Percentiles rank a stretch among this genome's conserved stretches.
These are phyloP conservation scores for Phenganax stokvisi DNA, from an alignment of 92 coral and sea anemone species.

Conservation along the genomic window DNA sequence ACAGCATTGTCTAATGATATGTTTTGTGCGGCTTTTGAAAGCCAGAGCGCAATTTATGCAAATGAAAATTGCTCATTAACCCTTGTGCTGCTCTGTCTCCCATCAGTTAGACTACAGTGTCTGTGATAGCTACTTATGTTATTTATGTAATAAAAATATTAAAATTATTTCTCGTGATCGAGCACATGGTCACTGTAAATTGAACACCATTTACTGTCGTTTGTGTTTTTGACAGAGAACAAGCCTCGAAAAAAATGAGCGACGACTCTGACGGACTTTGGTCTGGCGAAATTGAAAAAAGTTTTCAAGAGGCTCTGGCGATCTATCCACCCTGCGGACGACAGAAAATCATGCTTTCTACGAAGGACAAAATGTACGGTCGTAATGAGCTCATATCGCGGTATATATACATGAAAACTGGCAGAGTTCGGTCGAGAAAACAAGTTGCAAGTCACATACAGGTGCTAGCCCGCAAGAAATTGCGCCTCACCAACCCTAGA, in stretches of 20 bases:
- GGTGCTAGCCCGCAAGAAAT: constrained; percentile 89
- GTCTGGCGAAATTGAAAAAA: constrained; percentile 95
- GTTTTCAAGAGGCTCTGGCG: constrained; percentile 97
- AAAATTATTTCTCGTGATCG: not conserved
- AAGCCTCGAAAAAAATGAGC: constrained; percentile 29
- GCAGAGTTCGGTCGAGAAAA: constrained; percentile 91
- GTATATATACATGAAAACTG: constrained; percentile 94
- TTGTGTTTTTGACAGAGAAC: not conserved
- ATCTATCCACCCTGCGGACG: constrained; percentile 99
- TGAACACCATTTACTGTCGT: not conserved
- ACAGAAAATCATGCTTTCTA: constrained; percentile 96
- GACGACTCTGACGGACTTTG: constrained; percentile 85
- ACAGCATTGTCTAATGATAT: too few species aligned
- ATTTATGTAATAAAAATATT: too few species aligned
- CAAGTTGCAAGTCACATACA: constrained; percentile 99
- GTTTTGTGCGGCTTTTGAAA: too few species aligned
- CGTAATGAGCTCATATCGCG: constrained; percentile 95
- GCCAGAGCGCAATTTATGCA: too few species aligned
- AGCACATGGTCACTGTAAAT: not conserved
- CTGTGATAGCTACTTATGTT: too few species aligned
- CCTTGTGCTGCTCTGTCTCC: too few species aligned
- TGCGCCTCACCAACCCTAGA: constrained; percentile 44
- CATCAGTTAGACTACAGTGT: too few species aligned
- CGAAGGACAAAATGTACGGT: constrained; percentile 99
- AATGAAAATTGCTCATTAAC: too few species aligned